Evolutionary conservation across 2,888 invertebrate genomes (phyloP), one percentile per base, ranked within the genome.

Genomic region (Oegoconia quadripuncta): DNA sequence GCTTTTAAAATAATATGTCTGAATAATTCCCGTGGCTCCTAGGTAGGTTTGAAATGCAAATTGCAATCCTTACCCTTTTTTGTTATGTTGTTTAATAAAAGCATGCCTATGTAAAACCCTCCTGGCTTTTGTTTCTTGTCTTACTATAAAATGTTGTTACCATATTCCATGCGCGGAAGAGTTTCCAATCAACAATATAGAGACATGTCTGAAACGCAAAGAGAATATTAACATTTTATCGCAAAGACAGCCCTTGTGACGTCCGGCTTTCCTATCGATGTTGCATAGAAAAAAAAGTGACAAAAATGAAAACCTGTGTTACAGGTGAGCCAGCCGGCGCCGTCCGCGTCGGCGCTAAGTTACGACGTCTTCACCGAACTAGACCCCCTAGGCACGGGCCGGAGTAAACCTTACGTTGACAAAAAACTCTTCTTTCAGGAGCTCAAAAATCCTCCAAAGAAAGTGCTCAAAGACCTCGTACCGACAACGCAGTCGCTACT

Each of bases 381-480:
- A 80, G 97, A 97, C 90, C 97, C 97, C 45, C 89, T 97, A 73
- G 97, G 97, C 70, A 96, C 95, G 59, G 96, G 96, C 69, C 92
- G 94, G 80, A 95, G 93, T 83, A 95, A 94, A 84, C 97, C 97
- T 48, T 97, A 96, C 89, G 92, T 97, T 70, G 97, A 97, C 90
- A 96, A 96, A 88, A 97, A 97, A 90, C 95, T 96, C 88, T 97
- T 97, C 90, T 97, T 97, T 90, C 95, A 96, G 89, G 96, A 97
- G 81, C 90, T 97, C 69, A 97, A 97, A 89, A 96, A 97, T 86
- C 97, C 97, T 57, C 96, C 96, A 59, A 96, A 96, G 89, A 96
- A 95, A 88, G 94, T 95, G 48, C 90, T 97, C 61, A 96, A 96
- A 88, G 97, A 97, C 82, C 89, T 97, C 74, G 93, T 92, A 40